A percentile compares a stretch with the other conserved stretches of the same genome.
Evolutionary conservation across 92 coral and sea anemone genomes (phyloP).

Genomic region (Epizoanthus rinbou): DNA sequence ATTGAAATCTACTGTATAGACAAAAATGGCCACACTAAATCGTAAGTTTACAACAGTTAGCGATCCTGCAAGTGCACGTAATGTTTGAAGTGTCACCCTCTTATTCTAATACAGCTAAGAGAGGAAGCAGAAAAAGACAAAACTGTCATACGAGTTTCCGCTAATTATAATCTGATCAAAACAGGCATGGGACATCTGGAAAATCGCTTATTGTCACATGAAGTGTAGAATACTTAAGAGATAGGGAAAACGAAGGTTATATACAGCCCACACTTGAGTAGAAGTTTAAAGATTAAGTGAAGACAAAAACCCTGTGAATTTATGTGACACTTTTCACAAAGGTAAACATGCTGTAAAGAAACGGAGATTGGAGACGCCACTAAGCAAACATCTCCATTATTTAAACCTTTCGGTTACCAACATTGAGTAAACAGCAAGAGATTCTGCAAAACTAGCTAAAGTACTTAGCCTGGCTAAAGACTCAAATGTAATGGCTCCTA

Average conservation of each 20-base stretch:
- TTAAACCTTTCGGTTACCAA: slow-evolving; percentile 5
- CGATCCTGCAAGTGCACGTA: neutral
- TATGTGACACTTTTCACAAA: neutral
- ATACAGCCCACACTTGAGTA: neutral
- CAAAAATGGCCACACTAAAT: neutral
- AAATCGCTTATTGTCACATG: neutral
- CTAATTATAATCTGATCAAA: slow-evolving; percentile 31
- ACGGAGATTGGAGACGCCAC: neutral
- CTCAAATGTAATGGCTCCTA: too few species aligned
- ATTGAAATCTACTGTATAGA: neutral
- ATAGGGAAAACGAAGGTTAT: neutral
- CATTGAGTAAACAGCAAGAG: neutral
- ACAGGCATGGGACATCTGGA: neutral
- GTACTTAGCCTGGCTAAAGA: too few species aligned
- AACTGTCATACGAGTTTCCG: slow-evolving; percentile 29
- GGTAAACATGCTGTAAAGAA: slow-evolving; percentile 23
- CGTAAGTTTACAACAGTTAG: neutral
- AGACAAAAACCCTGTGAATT: neutral
- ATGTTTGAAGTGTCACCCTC: slow-evolving; percentile 7
- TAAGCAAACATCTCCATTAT: slow-evolving; percentile 32
- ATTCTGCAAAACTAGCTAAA: too few species aligned
- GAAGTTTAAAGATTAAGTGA: neutral
- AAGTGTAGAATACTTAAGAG: neutral
- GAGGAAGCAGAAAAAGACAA: slow-evolving; percentile 25
- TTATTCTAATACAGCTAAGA: slow-evolving; percentile 9